Conservation (phyloP, 2,888 invertebrate genomes). For the Argyresthia goedartella region DNA sequence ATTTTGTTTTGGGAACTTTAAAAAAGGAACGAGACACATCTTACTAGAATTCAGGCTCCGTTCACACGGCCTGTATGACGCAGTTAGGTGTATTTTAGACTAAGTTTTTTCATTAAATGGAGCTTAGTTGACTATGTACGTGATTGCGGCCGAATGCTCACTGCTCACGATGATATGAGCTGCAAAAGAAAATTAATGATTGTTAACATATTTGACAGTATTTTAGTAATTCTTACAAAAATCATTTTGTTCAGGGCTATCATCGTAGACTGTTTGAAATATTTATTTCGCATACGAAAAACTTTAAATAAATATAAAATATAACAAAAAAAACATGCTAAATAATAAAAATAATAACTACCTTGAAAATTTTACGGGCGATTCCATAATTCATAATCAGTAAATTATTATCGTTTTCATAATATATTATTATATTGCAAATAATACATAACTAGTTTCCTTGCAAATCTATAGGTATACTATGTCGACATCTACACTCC, state of each 20-base stretch:
- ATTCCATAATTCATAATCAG: conserved; percentile 18
- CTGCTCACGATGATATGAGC: conserved; percentile 72
- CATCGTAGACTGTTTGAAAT: too few species aligned
- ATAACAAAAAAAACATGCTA: neutral
- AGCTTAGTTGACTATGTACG: conserved; percentile 55
- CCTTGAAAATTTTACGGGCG: conserved; percentile 3
- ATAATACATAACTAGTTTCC: conserved; percentile 65
- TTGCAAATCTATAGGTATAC: conserved; percentile 65
- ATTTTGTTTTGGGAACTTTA: too few species aligned
- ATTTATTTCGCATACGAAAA: too few species aligned
- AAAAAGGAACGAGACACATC: too few species aligned
- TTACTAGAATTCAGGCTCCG: too few species aligned
- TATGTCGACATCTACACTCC: conserved; percentile 68
- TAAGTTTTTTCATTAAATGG: conserved; percentile 42
- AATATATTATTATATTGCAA: conserved; percentile 70
- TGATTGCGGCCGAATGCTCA: conserved; percentile 57
- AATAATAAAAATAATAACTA: conserved; percentile 3
- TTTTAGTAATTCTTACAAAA: too few species aligned
- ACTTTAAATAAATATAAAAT: neutral
- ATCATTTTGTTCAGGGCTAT: too few species aligned
- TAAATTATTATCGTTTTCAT: conserved; percentile 45
- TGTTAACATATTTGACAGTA: neutral
- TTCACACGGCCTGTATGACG: conserved; percentile 11
- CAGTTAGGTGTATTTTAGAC: conserved; percentile 34
- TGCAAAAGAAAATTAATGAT: conserved; percentile 24